phyloP scores from a whole-genome alignment of 1,140 invertebrate species.

The Laupala kohalensis region DNA sequence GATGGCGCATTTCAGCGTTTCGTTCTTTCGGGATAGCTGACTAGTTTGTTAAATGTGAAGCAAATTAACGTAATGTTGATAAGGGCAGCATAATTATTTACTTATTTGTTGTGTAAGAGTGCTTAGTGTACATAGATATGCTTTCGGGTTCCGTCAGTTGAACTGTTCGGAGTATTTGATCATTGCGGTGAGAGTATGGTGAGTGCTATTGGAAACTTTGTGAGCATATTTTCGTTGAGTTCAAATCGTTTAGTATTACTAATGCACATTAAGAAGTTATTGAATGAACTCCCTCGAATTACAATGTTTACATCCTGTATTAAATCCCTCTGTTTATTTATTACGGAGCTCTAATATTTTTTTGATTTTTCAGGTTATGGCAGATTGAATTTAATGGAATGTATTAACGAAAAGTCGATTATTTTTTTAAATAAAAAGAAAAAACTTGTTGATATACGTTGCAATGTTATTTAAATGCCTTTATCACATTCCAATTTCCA shows the following conservation, averaged over 20 bases:
- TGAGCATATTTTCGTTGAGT: neutral
- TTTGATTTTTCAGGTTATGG: neutral
- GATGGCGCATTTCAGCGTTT: too few species aligned
- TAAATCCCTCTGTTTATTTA: neutral
- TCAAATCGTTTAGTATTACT: neutral
- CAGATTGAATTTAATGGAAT: neutral
- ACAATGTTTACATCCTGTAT: neutral
- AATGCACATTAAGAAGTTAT: neutral
- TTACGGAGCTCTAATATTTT: too few species aligned
- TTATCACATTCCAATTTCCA: neutral
- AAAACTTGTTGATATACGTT: neutral
- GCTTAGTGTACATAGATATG: too few species aligned
- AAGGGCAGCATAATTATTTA: too few species aligned
- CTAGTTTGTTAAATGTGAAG: too few species aligned
- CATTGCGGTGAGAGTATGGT: neutral
- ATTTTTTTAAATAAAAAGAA: neutral
- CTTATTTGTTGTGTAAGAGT: too few species aligned
- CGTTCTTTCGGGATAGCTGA: too few species aligned
- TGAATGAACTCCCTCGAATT: neutral
- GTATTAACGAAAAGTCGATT: neutral
- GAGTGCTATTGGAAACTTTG: neutral
- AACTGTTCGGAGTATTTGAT: neutral
- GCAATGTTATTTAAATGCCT: neutral
- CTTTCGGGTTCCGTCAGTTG: neutral
- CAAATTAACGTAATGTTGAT: too few species aligned